Percentiles rank a stretch among this genome's conserved stretches.
Conservation (phyloP, 2,888 invertebrate genomes). For the Copidosoma aretas region DNA sequence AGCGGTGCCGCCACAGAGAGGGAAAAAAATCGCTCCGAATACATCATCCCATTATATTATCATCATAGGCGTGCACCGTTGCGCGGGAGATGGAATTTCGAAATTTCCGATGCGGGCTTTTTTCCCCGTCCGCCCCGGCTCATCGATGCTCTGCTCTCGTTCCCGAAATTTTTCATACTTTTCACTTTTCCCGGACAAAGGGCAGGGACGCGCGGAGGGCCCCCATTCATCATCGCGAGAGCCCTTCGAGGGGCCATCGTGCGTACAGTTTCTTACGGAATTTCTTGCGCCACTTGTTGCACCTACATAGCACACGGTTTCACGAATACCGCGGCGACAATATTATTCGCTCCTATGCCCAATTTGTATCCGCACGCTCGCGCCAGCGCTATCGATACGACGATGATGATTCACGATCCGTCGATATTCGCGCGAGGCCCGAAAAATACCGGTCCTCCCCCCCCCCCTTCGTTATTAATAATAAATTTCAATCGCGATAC, state of each 20-base stretch:
- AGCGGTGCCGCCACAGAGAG: constrained; percentile 50
- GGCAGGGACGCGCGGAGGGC: too few species aligned
- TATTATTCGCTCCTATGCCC: too few species aligned
- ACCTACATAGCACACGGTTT: too few species aligned
- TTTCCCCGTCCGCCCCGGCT: constrained; percentile 3
- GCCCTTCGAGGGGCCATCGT: too few species aligned
- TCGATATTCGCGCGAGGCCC: constrained; percentile 3
- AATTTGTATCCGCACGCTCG: too few species aligned
- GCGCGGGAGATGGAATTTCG: constrained; percentile 32
- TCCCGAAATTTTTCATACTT: constrained; percentile 28
- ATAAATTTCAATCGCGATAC: constrained; percentile 55
- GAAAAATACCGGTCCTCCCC: background rate
- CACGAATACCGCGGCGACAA: too few species aligned
- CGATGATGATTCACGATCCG: too few species aligned
- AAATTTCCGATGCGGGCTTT: constrained; percentile 34
- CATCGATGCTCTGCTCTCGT: constrained; percentile 28
- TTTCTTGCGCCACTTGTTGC: too few species aligned
- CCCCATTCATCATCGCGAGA: constrained; percentile 1
- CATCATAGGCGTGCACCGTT: constrained; percentile 8
- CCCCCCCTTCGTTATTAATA: constrained; percentile 52
- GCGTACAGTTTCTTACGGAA: too few species aligned
- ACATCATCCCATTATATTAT: constrained; percentile 50
- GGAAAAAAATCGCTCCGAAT: constrained; percentile 56
- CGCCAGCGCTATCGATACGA: too few species aligned
- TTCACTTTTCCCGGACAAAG: constrained; percentile 7